Evolutionary conservation across 37 sponge, comb jelly and placozoan genomes (phyloP), one percentile per base, ranked within the genome.

Genomic region (Bolinopsis microptera): DNA sequence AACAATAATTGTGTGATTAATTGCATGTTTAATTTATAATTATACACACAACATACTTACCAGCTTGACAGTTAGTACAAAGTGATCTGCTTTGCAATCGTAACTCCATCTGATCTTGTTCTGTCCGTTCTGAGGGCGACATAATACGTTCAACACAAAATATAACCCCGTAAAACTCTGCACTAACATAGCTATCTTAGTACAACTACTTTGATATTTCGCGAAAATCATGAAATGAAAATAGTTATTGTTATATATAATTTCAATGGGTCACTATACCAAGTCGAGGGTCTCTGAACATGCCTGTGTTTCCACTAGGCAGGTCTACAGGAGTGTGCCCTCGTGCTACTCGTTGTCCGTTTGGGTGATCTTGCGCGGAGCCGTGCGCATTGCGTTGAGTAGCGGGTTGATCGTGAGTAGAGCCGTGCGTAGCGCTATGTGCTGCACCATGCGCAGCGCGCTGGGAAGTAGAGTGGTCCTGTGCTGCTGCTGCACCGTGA

Each of bases 11-110:
- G n/a, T n/a, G n/a, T n/a, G n/a, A n/a, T n/a, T n/a, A n/a, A n/a
- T n/a, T n/a, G n/a, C n/a, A n/a, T n/a, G n/a, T n/a, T n/a, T n/a
- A n/a, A n/a, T n/a, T n/a, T n/a, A n/a, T n/a, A n/a, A n/a, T n/a
- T n/a, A n/a, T n/a, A n/a, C n/a, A 48, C 61, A 48, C 61, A 13
- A 18, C 36, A 77, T 32, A 77, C 80, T 1, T 39, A 86, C 90
- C 90, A 21, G 90, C 90, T 23, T 86, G 90, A 34, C 90, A 86
- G 41, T 86, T 41, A 5, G 90, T 86, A 86, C 90, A 86, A 2
- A 86, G 90, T 26, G 90, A 77, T 34, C 80, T 28, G 80, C 32
- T 77, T 36, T 77, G 80, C 9, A 77, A 32, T 32, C 80, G 1
- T 36, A 77, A 18, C 37, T 77, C 80, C 37, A 77, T 35, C 80